Evolutionary conservation across 2,113 vertebrate genomes (phyloP).

Genomic region (Charina bottae): DNA sequence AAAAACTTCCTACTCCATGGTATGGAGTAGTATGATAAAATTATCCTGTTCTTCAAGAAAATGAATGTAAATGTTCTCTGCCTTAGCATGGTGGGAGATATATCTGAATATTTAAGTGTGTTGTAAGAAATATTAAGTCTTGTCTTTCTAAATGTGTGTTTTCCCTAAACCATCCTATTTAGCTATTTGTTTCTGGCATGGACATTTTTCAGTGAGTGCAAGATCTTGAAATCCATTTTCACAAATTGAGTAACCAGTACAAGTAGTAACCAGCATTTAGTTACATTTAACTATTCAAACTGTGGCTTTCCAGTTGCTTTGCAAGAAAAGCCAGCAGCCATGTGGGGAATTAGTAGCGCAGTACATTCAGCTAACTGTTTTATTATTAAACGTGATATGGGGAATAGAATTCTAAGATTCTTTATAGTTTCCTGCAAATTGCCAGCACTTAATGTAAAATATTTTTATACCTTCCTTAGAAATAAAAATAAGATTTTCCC

Average conservation of each 20-base stretch:
- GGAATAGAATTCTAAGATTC: not conserved
- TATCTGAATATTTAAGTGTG: not conserved
- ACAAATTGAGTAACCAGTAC: not conserved
- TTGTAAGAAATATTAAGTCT: not conserved
- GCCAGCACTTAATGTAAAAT: constrained; percentile 15
- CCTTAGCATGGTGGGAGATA: not conserved
- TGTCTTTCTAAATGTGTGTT: not conserved
- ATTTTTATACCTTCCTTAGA: constrained; percentile 44
- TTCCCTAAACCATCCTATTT: not conserved
- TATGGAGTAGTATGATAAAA: not conserved
- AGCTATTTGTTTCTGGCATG: not conserved
- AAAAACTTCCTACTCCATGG: not conserved
- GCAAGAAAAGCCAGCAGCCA: not conserved
- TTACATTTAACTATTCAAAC: not conserved
- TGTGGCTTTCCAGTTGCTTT: not conserved
- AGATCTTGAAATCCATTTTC: not conserved
- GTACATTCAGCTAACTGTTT: not conserved
- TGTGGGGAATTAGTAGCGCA: not conserved
- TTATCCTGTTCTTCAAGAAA: not conserved
- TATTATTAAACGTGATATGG: not conserved
- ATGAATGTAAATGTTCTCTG: not conserved
- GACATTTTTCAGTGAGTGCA: not conserved
- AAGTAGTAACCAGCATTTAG: not conserved
- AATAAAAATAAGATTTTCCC: constrained; percentile 45
- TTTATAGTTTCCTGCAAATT: constrained; percentile 44